Conservation (phyloP, 1,140 invertebrate species). For the Pantala flavescens region DNA sequence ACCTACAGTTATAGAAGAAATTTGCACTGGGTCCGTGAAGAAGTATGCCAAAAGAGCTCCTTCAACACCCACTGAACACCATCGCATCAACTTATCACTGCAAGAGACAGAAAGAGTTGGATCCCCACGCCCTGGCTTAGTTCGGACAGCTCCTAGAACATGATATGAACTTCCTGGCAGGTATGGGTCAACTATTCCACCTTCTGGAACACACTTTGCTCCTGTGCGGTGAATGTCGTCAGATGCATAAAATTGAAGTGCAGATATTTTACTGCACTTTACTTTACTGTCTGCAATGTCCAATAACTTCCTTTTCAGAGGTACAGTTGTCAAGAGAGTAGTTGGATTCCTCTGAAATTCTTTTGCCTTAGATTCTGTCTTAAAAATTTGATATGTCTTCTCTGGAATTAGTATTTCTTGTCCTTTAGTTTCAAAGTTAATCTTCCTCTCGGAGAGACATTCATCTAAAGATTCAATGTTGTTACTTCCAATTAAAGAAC, state of each 20-base stretch:
- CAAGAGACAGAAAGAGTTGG: conserved; percentile 82
- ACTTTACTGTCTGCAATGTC: neutral
- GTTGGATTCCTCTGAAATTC: too few species aligned
- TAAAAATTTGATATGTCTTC: too few species aligned
- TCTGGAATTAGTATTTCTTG: too few species aligned
- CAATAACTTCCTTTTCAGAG: conserved; percentile 24
- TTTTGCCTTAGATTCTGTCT: too few species aligned
- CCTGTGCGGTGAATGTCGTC: conserved; percentile 72
- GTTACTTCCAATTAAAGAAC: neutral
- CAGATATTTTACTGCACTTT: neutral
- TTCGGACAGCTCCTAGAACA: conserved; percentile 59
- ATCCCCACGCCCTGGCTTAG: conserved; percentile 86
- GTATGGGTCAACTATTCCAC: conserved; percentile 42
- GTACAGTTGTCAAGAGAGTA: too few species aligned
- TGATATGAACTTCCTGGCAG: conserved; percentile 54
- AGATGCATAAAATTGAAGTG: neutral
- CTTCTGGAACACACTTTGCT: conserved; percentile 63
- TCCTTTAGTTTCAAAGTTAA: too few species aligned
- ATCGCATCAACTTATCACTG: conserved; percentile 85
- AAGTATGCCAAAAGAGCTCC: conserved; percentile 65
- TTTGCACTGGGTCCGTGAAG: conserved; percentile 53
- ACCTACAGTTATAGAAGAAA: conserved; percentile 61
- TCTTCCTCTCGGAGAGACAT: too few species aligned
- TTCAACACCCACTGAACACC: conserved; percentile 56
- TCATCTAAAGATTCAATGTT: too few species aligned